A percentile compares a stretch with the other conserved stretches of the same genome.
phyloP scores from a whole-genome alignment of 2,797 vertebrate genomes.

The Diglossa cyanea region DNA sequence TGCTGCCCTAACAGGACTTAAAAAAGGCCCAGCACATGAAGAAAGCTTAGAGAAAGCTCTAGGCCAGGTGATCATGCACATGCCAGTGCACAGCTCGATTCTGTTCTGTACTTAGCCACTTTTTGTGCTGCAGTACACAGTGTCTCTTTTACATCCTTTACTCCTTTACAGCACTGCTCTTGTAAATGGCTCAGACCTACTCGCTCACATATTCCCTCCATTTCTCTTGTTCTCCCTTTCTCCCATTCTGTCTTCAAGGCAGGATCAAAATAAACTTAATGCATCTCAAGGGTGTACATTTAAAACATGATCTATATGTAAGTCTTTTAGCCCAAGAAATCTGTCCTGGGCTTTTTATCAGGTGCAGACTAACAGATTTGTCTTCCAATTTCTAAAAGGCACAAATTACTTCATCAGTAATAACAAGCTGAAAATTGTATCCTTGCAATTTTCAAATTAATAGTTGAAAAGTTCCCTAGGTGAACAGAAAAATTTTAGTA shows the following conservation, averaged over 20 bases:
- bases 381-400: neutral
- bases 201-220: accelerated
- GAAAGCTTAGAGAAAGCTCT: neutral
- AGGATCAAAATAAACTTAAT: neutral
- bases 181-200: neutral
- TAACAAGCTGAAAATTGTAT: neutral
- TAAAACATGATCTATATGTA: neutral
- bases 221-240: neutral
- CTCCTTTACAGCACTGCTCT: neutral
- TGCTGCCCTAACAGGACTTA: neutral
- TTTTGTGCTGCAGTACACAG: neutral
- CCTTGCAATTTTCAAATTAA: neutral
- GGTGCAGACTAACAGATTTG: neutral
- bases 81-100: neutral
- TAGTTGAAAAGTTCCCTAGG: neutral
- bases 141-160: neutral
- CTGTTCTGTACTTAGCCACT: neutral
- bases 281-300: neutral
- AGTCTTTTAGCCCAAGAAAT: neutral
- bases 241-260: neutral
- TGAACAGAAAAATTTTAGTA: neutral
- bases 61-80: neutral
- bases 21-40: neutral
- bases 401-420: neutral
- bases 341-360: neutral